These are phyloP conservation scores for Spatulosminthurus flaviceps DNA, from an alignment of 2,888 invertebrate genomes.

Conservation along the genomic window DNA sequence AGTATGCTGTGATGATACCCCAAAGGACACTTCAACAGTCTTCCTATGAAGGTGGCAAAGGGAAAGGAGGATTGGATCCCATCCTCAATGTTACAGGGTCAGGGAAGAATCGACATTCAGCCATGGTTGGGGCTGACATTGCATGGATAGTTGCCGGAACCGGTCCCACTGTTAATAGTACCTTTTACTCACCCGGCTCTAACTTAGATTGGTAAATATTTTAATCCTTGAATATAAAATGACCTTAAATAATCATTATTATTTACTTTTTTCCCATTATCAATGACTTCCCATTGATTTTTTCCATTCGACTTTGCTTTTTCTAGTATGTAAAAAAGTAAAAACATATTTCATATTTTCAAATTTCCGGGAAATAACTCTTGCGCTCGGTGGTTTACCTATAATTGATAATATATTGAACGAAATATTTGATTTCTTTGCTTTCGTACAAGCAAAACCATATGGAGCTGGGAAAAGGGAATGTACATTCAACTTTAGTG, in stretches of 20 bases:
- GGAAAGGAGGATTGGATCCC: constrained; percentile 47
- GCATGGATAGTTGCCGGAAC: constrained; percentile 79
- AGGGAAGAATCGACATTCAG: constrained; percentile 54
- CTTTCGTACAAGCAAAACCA: no score
- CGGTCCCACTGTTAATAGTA: constrained; percentile 72
- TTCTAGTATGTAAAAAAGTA: no score
- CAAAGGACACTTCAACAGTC: constrained; percentile 53
- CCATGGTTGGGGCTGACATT: constrained; percentile 73
- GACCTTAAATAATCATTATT: not conserved
- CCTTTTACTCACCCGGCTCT: constrained; percentile 61
- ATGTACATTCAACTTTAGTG: no score
- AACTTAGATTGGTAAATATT: constrained; percentile 28
- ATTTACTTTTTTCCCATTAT: no score
- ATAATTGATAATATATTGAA: no score
- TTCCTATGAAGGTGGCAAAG: constrained; percentile 21
- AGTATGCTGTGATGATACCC: constrained; percentile 75
- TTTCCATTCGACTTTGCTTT: no score
- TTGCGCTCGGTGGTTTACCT: no score
- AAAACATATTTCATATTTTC: no score
- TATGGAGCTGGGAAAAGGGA: no score
- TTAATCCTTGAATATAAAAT: not conserved
- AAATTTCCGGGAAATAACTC: no score
- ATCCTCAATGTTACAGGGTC: constrained; percentile 56
- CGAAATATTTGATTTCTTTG: no score
- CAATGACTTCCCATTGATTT: no score